Percentiles rank a stretch among this genome's conserved stretches.
Evolutionary conservation across 2,113 vertebrate species (phyloP).

Genomic region (Chloropsis cyanopogon): DNA sequence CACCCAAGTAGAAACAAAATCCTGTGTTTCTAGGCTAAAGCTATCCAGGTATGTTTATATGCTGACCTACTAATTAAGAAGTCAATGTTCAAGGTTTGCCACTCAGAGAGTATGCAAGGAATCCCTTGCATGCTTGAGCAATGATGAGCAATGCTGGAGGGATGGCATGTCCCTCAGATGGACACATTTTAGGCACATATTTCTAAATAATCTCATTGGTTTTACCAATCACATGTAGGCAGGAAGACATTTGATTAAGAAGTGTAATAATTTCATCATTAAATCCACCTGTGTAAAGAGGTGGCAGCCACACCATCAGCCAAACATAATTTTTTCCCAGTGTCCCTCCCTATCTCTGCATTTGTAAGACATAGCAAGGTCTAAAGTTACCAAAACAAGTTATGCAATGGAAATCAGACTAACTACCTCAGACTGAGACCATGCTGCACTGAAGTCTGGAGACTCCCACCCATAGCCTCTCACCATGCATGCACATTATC

Average conservation of each 20-base stretch:
- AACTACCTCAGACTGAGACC: background rate
- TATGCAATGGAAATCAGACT: background rate
- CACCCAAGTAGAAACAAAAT: background rate
- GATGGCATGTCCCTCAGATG: background rate
- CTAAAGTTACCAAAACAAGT: background rate
- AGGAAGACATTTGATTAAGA: background rate
- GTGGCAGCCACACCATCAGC: background rate
- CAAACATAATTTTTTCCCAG: background rate
- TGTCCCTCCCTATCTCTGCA: background rate
- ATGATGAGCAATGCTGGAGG: background rate
- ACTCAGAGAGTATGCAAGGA: background rate
- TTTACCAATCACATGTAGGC: background rate
- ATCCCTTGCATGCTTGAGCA: background rate
- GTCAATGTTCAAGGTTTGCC: background rate
- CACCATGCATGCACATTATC: fast-evolving
- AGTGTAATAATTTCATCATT: background rate
- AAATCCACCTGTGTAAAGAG: background rate
- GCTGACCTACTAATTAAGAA: background rate
- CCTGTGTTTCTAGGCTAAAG: background rate
- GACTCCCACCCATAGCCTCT: background rate
- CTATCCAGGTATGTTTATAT: background rate
- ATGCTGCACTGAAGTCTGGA: background rate
- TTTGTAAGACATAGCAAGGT: background rate
- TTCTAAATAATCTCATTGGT: background rate
- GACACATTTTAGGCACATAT: background rate